phyloP scores from a whole-genome alignment of 2,888 invertebrate genomes.

The Hypercompe scribonia region DNA sequence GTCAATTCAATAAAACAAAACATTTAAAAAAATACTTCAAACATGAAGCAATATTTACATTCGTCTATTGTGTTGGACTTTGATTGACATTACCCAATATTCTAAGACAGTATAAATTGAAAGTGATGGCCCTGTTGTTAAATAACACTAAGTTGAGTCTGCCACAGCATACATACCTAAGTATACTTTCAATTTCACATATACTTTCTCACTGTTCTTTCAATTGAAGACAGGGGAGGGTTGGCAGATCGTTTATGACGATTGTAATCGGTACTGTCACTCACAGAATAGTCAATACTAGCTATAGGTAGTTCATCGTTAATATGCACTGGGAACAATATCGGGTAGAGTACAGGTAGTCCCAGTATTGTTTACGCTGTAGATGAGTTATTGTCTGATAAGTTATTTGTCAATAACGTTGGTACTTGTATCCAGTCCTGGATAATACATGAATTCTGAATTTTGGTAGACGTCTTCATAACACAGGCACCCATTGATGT shows the following conservation, averaged over 20 bases:
- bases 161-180: no score
- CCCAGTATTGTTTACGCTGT: background rate
- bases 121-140: no score
- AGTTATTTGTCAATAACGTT: background rate
- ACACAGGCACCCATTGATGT: no score
- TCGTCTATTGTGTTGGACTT: no score
- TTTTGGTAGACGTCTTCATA: no score
- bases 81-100: no score
- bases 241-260: background rate
- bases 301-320: background rate
- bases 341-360: background rate
- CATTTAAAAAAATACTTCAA: no score
- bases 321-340: slow-evolving; percentile 1
- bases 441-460: no score
- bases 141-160: no score
- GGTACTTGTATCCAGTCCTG: background rate
- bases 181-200: background rate
- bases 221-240: background rate
- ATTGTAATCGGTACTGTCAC: background rate
- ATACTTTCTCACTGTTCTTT: background rate
- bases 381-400: background rate
- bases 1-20: no score
- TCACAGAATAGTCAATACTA: background rate
- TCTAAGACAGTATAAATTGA: no score
- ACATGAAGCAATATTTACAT: no score